Percentiles rank a stretch among this genome's conserved stretches.
Evolutionary conservation across 2,888 invertebrate species (phyloP).

Genomic region (Drosophila mayaguana): DNA sequence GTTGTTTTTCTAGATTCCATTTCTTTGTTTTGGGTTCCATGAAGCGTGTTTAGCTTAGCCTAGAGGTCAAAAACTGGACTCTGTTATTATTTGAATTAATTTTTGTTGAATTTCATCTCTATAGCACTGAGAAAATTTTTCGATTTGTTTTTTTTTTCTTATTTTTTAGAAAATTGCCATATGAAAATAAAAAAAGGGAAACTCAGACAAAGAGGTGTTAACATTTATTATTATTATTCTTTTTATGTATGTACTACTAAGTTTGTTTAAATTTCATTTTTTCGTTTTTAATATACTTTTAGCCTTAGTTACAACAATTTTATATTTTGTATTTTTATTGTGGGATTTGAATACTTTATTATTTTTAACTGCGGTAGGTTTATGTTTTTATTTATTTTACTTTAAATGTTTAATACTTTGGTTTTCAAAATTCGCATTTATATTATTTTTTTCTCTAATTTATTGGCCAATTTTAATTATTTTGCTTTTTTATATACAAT

Average conservation of each 20-base stretch:
- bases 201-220: slow-evolving; percentile 61
- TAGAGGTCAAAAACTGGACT: slow-evolving; percentile 16
- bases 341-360: slow-evolving; percentile 51
- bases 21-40: slow-evolving; percentile 33
- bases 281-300: slow-evolving; percentile 38
- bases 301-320: slow-evolving; percentile 51
- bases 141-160: slow-evolving; percentile 34
- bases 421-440: slow-evolving; percentile 50
- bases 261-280: slow-evolving; percentile 36
- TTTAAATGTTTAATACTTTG: slow-evolving; percentile 53
- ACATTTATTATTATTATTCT: slow-evolving; percentile 52
- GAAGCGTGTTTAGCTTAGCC: slow-evolving; percentile 61
- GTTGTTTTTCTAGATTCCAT: slow-evolving; percentile 37
- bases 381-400: slow-evolving; percentile 49
- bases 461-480: slow-evolving; percentile 60
- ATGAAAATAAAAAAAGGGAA: slow-evolving; percentile 66
- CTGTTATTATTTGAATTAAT: background rate
- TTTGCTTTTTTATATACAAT: slow-evolving; percentile 65
- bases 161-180: slow-evolving; percentile 50
- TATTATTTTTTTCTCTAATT: slow-evolving; percentile 32
- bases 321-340: slow-evolving; percentile 37
- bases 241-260: slow-evolving; percentile 58
- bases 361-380: slow-evolving; percentile 69
- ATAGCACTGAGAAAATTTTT: slow-evolving; percentile 58
- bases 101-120: slow-evolving; percentile 31